A percentile compares a stretch with the other conserved stretches of the same genome.
These are phyloP conservation scores for Drosophila acutilabella DNA, from an alignment of 2,888 invertebrate species.

Conservation along the genomic window DNA sequence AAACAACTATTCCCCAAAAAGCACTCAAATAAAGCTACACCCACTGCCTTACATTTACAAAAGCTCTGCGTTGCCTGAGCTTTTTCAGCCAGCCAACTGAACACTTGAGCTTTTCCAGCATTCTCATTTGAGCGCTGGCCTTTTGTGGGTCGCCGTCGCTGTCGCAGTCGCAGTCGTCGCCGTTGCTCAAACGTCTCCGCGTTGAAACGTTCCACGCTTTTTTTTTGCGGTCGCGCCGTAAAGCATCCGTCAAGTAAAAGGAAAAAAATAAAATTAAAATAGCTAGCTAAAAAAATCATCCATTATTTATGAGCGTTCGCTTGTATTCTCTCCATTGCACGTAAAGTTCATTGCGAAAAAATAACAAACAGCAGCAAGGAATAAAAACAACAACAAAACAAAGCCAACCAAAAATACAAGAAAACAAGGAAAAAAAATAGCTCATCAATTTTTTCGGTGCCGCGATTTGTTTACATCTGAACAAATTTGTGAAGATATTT, in stretches of 20 bases:
- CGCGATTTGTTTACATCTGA: slow-evolving; percentile 55
- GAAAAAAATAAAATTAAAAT: slow-evolving; percentile 41
- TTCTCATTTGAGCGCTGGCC: slow-evolving; percentile 63
- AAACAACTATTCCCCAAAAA: not conserved
- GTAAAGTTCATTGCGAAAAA: slow-evolving; percentile 9
- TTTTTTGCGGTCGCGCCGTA: slow-evolving; percentile 38
- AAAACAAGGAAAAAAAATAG: not conserved
- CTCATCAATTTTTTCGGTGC: slow-evolving; percentile 19
- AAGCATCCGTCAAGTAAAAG: slow-evolving; percentile 24
- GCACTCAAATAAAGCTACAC: slow-evolving; percentile 44
- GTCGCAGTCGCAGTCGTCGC: slow-evolving; percentile 11
- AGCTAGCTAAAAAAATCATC: slow-evolving; percentile 28
- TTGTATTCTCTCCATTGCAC: slow-evolving; percentile 21
- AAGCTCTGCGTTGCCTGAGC: slow-evolving; percentile 54
- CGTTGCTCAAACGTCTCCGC: slow-evolving; percentile 15
- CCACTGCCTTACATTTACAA: slow-evolving; percentile 34
- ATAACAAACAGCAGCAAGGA: not conserved
- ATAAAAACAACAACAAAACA: slow-evolving; percentile 8
- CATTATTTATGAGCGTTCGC: slow-evolving; percentile 38
- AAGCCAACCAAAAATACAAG: not conserved
- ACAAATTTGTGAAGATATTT: slow-evolving; percentile 51
- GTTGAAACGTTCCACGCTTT: slow-evolving; percentile 14
- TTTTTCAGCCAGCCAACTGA: slow-evolving; percentile 38
- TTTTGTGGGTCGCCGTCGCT: slow-evolving; percentile 55
- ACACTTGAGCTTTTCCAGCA: slow-evolving; percentile 63